Conservation (phyloP, 92 coral and sea anemone species). For the Palythoa grandiflora region DNA sequence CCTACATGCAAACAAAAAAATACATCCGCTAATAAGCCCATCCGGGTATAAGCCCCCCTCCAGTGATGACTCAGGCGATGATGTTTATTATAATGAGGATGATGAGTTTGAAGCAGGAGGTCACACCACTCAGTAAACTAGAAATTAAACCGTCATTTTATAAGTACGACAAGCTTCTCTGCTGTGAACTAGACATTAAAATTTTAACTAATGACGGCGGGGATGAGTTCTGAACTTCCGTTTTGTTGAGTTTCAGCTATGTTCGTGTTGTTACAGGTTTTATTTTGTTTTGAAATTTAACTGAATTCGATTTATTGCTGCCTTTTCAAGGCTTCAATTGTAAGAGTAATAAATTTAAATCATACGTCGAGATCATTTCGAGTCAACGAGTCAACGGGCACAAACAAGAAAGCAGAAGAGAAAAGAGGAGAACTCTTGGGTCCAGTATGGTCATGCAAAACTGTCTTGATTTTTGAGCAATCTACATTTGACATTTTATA, state of each 20-base stretch:
- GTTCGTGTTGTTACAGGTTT: constrained; percentile 20
- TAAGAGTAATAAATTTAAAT: not conserved
- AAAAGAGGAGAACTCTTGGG: too few species aligned
- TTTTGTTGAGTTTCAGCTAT: constrained; percentile 7
- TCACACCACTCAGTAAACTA: too few species aligned
- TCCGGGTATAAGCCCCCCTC: not conserved
- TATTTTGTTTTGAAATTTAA: not conserved
- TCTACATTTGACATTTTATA: too few species aligned
- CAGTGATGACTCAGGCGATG: not conserved
- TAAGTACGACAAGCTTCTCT: too few species aligned
- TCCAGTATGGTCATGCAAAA: too few species aligned
- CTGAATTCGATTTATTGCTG: not conserved
- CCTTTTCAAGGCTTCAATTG: not conserved
- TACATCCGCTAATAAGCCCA: not conserved
- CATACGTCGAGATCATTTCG: too few species aligned
- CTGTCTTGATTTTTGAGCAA: too few species aligned
- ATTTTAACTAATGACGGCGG: not conserved
- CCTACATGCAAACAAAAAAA: not conserved
- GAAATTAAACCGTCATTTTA: too few species aligned
- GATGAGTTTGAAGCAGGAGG: too few species aligned
- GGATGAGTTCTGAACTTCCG: not conserved
- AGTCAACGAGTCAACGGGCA: too few species aligned
- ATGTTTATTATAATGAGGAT: too few species aligned
- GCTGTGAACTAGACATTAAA: not conserved
- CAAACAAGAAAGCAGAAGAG: too few species aligned